Evolutionary conservation across 2,113 vertebrate species (phyloP).

Genomic region (Corythaeola cristata): DNA sequence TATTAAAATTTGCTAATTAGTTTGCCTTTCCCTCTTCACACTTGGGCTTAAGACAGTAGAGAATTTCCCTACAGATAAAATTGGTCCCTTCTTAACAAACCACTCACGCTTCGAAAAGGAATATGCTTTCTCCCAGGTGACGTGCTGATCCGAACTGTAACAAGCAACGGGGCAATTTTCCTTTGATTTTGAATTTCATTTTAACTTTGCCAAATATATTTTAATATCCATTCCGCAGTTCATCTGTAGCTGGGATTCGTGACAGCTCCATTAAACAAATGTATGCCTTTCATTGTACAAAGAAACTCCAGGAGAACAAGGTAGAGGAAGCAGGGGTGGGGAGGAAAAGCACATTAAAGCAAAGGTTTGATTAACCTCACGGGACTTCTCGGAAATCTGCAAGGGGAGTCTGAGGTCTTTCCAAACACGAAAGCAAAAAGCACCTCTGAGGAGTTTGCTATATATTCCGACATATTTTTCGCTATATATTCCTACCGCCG

Average conservation of each 20-base stretch:
- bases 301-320: background rate
- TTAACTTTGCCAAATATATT: background rate
- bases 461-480: background rate
- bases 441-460: background rate
- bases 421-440: background rate
- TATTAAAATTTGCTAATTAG: conserved; percentile 56
- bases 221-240: background rate
- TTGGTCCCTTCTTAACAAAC: conserved; percentile 11
- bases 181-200: conserved; percentile 46
- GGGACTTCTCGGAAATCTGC: background rate
- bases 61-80: conserved; percentile 3
- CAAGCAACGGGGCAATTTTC: background rate
- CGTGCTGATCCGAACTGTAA: background rate
- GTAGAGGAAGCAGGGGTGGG: background rate
- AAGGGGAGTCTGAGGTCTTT: background rate
- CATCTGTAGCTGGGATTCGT: background rate
- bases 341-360: background rate
- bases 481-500: background rate
- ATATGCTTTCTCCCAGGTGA: background rate
- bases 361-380: background rate
- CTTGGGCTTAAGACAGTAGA: background rate
- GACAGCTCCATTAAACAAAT: background rate
- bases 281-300: background rate
- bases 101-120: background rate
- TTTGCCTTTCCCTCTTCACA: conserved; percentile 14